These are phyloP conservation scores for Glomeris marginata DNA, from an alignment of 2,888 invertebrate species.

Conservation along the genomic window DNA sequence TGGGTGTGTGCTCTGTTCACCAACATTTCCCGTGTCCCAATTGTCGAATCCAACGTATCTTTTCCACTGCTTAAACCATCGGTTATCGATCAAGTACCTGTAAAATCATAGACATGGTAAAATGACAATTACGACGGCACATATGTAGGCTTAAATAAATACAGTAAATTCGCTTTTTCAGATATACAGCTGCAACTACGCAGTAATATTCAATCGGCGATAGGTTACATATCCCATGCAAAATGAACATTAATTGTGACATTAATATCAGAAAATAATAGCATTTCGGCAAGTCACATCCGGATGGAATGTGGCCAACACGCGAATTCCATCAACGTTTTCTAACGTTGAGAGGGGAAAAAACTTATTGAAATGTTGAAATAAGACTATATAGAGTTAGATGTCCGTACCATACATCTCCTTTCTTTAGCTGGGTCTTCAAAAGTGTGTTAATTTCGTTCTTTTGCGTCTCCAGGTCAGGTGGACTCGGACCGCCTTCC, in stretches of 20 bases:
- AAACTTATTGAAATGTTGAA: slow-evolving; percentile 1
- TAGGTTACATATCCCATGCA: background rate
- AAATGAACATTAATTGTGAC: too few species aligned
- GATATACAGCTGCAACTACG: background rate
- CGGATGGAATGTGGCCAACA: background rate
- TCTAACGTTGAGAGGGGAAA: background rate
- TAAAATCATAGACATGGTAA: slow-evolving; percentile 8
- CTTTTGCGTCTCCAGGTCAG: slow-evolving; percentile 28
- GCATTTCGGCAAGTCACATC: too few species aligned
- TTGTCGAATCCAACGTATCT: slow-evolving; percentile 32
- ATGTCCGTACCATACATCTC: slow-evolving; percentile 27
- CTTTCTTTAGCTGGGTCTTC: slow-evolving; percentile 24
- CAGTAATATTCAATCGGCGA: background rate
- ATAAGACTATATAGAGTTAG: background rate
- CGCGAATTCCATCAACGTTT: slow-evolving; percentile 2
- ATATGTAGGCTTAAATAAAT: background rate
- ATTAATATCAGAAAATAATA: background rate
- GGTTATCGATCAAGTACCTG: slow-evolving; percentile 34
- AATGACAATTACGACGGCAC: background rate
- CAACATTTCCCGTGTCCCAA: slow-evolving; percentile 26
- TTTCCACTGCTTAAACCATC: slow-evolving; percentile 36
- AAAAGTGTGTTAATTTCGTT: slow-evolving; percentile 24
- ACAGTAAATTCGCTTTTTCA: background rate
- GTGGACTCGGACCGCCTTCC: slow-evolving; percentile 22
- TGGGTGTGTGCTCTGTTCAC: slow-evolving; percentile 28